These are phyloP conservation scores for Phrynosoma platyrhinos DNA, from an alignment of 2,113 vertebrate genomes.

Conservation along the genomic window DNA sequence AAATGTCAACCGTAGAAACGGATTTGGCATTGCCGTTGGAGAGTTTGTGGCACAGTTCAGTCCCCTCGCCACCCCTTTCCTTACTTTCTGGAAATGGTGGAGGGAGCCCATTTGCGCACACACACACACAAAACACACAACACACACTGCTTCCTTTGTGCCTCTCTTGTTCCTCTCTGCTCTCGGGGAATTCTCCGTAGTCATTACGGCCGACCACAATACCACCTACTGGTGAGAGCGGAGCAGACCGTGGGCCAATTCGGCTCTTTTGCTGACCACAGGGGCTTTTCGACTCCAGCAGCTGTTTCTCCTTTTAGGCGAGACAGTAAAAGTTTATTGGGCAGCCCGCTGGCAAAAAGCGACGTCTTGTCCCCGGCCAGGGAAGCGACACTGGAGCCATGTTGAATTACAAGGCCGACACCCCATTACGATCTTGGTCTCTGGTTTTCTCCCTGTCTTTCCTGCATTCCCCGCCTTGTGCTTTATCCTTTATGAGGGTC, in stretches of 20 bases:
- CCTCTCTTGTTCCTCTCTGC: constrained; percentile 53
- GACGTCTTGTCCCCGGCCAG: constrained; percentile 53
- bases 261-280: constrained; percentile 63
- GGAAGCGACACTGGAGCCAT: constrained; percentile 5
- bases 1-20: constrained; percentile 44
- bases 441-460: background rate
- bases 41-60: background rate
- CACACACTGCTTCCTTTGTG: constrained; percentile 68
- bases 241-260: constrained; percentile 54
- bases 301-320: constrained; percentile 70
- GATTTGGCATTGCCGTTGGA: background rate
- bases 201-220: constrained; percentile 65
- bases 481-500: background rate
- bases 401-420: constrained; percentile 5
- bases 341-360: constrained; percentile 53
- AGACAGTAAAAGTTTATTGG: constrained; percentile 69
- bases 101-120: constrained; percentile 9
- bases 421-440: background rate
- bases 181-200: constrained; percentile 54
- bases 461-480: background rate
- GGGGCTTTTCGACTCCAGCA: constrained; percentile 60
- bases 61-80: background rate
- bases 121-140: background rate
- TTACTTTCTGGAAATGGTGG: constrained; percentile 54
- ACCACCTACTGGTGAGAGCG: constrained; percentile 67